Base-by-base conservation (phyloP, 2,113 vertebrate species). In the Bujurquina vittata region DNA sequence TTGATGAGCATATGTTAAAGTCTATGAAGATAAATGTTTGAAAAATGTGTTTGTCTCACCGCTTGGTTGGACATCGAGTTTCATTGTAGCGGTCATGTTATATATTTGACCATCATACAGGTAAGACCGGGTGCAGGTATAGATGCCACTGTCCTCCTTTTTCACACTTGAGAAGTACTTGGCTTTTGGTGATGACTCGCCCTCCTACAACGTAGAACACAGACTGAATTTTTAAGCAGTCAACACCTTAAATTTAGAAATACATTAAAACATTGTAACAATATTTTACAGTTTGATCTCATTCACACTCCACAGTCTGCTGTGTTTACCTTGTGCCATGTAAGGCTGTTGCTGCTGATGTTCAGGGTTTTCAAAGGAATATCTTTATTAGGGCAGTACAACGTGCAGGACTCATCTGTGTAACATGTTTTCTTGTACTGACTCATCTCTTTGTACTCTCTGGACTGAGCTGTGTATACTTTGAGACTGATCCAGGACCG, bases 251-350 rank as follows among this genome's bases (percentile, higher is more conserved):
- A 55, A 56, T 62, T 62, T 10, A 2, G 3, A 72, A 59, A 58
- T 7, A 52, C 18, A 15, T 15, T 17, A 10, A 11, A 77, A 20
- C 37, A 31, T 5, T 69, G 15, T 23, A 54, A 54, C 15, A 62
- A 11, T 9, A 10, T 31, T 23, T 3, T 55, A 17, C 31, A 55
- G 10, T 3, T 12, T 49, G 20, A 37, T 26, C 11, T 40, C 0
- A 29, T 17, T 46, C 20, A 17, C 22, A 4, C 18, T 12, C 15
- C 29, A 9, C 9, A 14, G 23, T 61, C n/a, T 17, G 55, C 46
- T 37, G 73, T 63, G 67, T n/a, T 61, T 86, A 93, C 92, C 90
- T 91, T 89, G 57, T 57, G 57, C 84, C 93, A 94, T 6, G 3
- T 78, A 17, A 73, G 40, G 69, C 20, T 59, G 1, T 4, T 56